These are phyloP conservation scores for Seira ritae DNA, from an alignment of 2,888 invertebrate genomes.

Conservation along the genomic window DNA sequence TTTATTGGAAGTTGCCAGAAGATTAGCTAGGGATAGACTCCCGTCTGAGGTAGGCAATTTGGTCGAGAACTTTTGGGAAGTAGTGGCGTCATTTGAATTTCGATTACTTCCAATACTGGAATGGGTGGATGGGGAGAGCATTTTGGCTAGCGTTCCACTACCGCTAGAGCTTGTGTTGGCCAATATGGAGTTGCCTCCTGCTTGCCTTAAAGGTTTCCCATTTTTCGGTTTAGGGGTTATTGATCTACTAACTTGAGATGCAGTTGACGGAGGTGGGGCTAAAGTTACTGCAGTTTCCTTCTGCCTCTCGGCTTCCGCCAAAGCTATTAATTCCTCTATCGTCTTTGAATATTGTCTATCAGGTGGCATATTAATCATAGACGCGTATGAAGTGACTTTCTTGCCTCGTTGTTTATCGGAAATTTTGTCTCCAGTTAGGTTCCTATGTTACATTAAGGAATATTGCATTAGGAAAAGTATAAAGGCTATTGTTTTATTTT, in stretches of 20 bases:
- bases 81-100: constrained; percentile 28
- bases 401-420: background rate
- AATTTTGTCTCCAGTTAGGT: constrained; percentile 31
- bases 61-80: constrained; percentile 37
- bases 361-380: constrained; percentile 18
- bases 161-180: constrained; percentile 43
- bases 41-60: constrained; percentile 51
- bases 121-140: constrained; percentile 67
- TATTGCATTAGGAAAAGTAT: too few relatives aligned
- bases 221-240: constrained; percentile 45
- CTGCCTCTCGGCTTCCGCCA: constrained; percentile 41
- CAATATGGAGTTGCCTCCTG: constrained; percentile 32
- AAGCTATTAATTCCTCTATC: constrained; percentile 29
- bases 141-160: constrained; percentile 68
- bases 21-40: constrained; percentile 77
- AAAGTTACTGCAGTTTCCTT: constrained; percentile 33
- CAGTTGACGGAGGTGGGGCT: constrained; percentile 26
- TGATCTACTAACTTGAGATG: constrained; percentile 1
- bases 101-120: constrained; percentile 42
- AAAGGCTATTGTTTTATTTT: too few relatives aligned
- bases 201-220: constrained; percentile 46
- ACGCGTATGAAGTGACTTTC: background rate
- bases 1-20: constrained; percentile 78
- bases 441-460: constrained; percentile 14
- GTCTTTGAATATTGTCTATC: constrained; percentile 32